These are phyloP conservation scores for Acanthiza pusilla DNA, from an alignment of 2,797 vertebrate genomes.

Conservation along the genomic window DNA sequence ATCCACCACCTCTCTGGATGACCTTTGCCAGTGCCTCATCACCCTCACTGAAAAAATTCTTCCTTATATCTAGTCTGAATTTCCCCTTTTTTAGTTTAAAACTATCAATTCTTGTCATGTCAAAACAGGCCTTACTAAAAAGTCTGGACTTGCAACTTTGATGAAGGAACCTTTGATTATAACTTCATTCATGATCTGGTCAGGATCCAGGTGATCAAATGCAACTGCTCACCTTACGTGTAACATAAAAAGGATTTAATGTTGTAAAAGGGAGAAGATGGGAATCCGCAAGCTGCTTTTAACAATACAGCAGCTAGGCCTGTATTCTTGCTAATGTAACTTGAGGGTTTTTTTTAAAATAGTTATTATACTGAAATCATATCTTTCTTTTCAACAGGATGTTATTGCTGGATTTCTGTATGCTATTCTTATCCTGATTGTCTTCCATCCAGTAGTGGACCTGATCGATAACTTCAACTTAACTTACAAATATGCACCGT, in stretches of 20 bases:
- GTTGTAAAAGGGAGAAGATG: background rate
- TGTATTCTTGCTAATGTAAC: background rate
- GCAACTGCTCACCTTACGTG: background rate
- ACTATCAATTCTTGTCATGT: background rate
- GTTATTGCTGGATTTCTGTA: conserved; percentile 90
- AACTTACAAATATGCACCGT: conserved; percentile 82
- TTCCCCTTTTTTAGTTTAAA: background rate
- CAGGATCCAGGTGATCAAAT: background rate
- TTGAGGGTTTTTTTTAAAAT: background rate
- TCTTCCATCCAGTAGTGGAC: conserved; percentile 87
- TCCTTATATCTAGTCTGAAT: background rate
- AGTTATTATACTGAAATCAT: background rate
- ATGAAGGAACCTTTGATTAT: background rate
- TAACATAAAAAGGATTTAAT: background rate
- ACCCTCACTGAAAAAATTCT: rapidly evolving
- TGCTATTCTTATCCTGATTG: conserved; percentile 84
- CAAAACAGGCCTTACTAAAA: background rate
- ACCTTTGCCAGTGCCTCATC: background rate
- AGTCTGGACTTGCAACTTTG: background rate
- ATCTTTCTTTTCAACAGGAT: conserved; percentile 78
- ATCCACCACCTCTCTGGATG: background rate
- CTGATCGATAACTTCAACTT: conserved; percentile 88
- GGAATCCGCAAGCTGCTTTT: background rate
- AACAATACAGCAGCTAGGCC: background rate
- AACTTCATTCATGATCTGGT: background rate